phyloP scores from a whole-genome alignment of 2,888 invertebrate species.

The Crematogaster levior region DNA sequence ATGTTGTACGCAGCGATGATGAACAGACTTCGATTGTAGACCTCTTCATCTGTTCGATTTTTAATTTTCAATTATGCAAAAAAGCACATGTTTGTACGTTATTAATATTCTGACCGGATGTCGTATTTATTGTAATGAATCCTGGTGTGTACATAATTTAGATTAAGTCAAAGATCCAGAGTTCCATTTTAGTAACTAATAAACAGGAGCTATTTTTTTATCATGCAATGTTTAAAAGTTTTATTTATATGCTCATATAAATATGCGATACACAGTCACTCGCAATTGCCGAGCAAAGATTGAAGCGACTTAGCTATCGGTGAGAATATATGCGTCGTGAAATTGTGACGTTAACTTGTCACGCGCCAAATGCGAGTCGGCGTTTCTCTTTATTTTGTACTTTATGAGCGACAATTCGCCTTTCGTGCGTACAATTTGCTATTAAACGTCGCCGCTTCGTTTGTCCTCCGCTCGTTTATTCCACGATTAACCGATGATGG shows the following conservation, averaged over 20 bases:
- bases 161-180: neutral
- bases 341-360: neutral
- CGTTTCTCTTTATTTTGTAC: neutral
- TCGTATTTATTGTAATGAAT: neutral
- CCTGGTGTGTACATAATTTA: neutral
- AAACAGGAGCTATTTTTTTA: neutral
- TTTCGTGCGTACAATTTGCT: neutral
- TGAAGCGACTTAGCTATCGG: neutral
- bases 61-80: neutral
- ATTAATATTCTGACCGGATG: neutral
- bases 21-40: neutral
- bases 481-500: neutral
- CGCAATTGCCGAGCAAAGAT: neutral
- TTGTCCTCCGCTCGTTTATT: neutral
- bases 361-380: neutral
- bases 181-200: neutral
- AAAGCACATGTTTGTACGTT: neutral
- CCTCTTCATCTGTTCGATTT: slow-evolving; percentile 3
- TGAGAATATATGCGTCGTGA: neutral
- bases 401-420: neutral
- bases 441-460: neutral
- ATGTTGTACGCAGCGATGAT: neutral
- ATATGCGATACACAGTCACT: neutral
- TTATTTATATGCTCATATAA: neutral
- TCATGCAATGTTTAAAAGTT: neutral